Evolutionary conservation across 2,888 invertebrate species (phyloP).

Genomic region (Syritta pipiens): DNA sequence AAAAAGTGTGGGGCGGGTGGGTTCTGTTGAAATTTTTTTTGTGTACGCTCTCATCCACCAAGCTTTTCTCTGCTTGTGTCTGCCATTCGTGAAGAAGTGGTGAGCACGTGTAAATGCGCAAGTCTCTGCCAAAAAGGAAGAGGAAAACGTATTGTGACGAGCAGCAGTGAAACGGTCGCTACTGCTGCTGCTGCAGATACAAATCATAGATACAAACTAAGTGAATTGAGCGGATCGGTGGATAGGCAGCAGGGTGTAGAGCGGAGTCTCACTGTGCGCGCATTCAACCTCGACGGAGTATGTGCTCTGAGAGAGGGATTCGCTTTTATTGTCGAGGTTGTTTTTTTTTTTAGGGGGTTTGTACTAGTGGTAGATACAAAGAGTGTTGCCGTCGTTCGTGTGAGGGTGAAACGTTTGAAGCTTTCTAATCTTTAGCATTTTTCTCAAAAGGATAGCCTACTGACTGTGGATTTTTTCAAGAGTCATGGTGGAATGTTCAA

Average conservation of each 20-base stretch:
- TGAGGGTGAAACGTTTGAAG: too few species aligned
- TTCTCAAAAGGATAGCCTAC: too few species aligned
- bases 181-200: constrained; percentile 48
- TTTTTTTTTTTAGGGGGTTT: constrained; percentile 2
- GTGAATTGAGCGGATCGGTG: constrained; percentile 56
- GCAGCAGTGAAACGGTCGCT: constrained; percentile 23
- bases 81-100: constrained; percentile 22
- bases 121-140: constrained; percentile 34
- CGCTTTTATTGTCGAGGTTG: constrained; percentile 24
- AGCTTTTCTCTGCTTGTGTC: constrained; percentile 25
- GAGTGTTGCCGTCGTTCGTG: constrained; percentile 55
- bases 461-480: too few species aligned
- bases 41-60: constrained; percentile 6
- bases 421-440: too few species aligned
- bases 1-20: too few species aligned
- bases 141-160: background rate
- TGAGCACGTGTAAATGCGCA: constrained; percentile 44
- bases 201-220: constrained; percentile 64
- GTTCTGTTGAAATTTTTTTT: background rate
- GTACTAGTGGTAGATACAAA: constrained; percentile 36
- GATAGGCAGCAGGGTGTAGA: too few species aligned
- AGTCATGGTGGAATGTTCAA: too few species aligned
- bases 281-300: constrained; percentile 52
- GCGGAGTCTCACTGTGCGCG: constrained; percentile 53
- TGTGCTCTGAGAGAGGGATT: constrained; percentile 47